phyloP scores from a whole-genome alignment of 64 coral and sea anemone genomes.

The Porites australiensis region DNA sequence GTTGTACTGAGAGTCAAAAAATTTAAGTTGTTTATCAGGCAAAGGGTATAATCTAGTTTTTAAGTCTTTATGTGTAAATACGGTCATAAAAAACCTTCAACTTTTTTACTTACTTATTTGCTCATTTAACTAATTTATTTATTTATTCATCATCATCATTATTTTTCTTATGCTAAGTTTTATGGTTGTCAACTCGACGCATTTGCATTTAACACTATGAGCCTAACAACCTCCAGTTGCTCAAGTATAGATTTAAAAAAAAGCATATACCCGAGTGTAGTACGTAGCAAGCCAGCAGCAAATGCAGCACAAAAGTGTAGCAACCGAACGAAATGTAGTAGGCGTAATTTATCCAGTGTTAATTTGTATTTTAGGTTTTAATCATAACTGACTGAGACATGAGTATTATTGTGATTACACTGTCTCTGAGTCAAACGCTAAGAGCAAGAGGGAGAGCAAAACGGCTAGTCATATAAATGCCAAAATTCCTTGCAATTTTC shows the following conservation, averaged over 20 bases:
- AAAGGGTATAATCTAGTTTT: background rate
- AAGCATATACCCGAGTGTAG: background rate
- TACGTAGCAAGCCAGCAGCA: background rate
- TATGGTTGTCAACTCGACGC: conserved; percentile 7
- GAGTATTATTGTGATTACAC: background rate
- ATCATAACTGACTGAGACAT: conserved; percentile 6
- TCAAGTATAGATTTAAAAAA: background rate
- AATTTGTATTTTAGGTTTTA: background rate
- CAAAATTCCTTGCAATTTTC: too few species aligned
- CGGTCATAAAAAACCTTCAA: too few species aligned
- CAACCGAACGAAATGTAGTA: background rate
- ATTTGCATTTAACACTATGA: background rate
- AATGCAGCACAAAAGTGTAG: background rate
- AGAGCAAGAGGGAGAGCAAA: too few species aligned
- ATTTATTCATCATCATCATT: too few species aligned
- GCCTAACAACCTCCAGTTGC: conserved; percentile 5
- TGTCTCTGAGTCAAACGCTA: too few species aligned
- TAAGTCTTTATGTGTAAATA: too few species aligned
- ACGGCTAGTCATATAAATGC: too few species aligned
- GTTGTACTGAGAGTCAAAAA: conserved; percentile 4
- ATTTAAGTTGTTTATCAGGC: background rate
- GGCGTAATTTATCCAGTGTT: background rate
- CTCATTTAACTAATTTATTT: too few species aligned
- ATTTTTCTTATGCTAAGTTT: background rate
- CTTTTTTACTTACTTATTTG: too few species aligned